Evolutionary conservation across 2,888 invertebrate genomes (phyloP).

Genomic region (Anoncus sp.): DNA sequence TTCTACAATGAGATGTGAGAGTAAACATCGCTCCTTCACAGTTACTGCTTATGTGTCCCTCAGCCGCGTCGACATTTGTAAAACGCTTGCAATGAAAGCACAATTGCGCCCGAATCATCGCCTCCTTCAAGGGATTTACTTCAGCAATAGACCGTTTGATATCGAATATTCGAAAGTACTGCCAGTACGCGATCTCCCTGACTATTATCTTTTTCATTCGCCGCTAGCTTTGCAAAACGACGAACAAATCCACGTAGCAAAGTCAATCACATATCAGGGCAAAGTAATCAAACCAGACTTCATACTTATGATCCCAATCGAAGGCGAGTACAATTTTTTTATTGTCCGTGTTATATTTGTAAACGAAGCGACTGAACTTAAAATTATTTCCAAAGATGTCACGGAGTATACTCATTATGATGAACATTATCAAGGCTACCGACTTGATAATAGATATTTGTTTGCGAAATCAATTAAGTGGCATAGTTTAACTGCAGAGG

Average conservation of each 20-base stretch:
- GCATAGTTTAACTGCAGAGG: slow-evolving; percentile 43
- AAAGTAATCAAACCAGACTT: slow-evolving; percentile 16
- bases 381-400: slow-evolving; percentile 43
- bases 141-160: slow-evolving; percentile 9
- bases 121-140: slow-evolving; percentile 1
- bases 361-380: slow-evolving; percentile 22
- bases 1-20: slow-evolving; percentile 60
- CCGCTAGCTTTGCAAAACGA: slow-evolving; percentile 23
- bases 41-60: slow-evolving; percentile 46
- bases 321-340: slow-evolving; percentile 39
- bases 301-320: slow-evolving; percentile 34
- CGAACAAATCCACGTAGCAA: slow-evolving; percentile 31
- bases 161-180: slow-evolving; percentile 2
- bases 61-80: slow-evolving; percentile 54
- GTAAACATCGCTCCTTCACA: slow-evolving; percentile 61
- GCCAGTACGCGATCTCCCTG: slow-evolving; percentile 9
- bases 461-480: slow-evolving; percentile 32
- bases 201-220: slow-evolving; percentile 17
- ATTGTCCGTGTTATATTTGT: slow-evolving; percentile 49
- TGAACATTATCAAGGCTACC: slow-evolving; percentile 56
- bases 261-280: slow-evolving; percentile 28
- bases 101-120: slow-evolving; percentile 56
- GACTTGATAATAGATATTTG: slow-evolving; percentile 30
- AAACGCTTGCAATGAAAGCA: slow-evolving; percentile 59
- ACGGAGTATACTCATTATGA: slow-evolving; percentile 49